phyloP scores from a whole-genome alignment of 2,888 invertebrate genomes.

The Platypus cylindrus region DNA sequence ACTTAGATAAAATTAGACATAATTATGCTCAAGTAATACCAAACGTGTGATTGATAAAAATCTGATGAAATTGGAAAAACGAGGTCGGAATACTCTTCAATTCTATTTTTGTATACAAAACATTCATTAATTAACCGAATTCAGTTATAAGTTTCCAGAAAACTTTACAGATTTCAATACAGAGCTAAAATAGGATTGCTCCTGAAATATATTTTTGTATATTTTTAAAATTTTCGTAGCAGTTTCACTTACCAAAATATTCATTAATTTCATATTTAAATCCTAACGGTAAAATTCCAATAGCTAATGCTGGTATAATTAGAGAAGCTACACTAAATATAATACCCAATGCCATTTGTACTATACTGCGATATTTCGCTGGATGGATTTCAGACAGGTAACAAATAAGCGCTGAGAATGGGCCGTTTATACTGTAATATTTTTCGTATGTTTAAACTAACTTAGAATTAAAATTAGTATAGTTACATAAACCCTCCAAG shows the following conservation, averaged over 20 bases:
- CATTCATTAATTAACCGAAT: no score
- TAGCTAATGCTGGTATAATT: constrained; percentile 56
- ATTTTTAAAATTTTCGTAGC: not conserved
- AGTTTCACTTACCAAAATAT: constrained; percentile 18
- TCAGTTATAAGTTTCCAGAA: no score
- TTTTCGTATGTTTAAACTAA: not conserved
- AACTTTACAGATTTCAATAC: no score
- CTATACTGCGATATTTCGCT: constrained; percentile 47
- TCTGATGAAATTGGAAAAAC: no score
- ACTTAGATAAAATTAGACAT: no score
- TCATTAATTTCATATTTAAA: constrained; percentile 16
- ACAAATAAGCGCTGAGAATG: constrained; percentile 58
- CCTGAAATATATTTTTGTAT: no score
- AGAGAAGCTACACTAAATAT: constrained; percentile 52
- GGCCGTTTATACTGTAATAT: constrained; percentile 47
- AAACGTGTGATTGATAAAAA: no score
- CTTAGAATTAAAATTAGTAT: constrained; percentile 1
- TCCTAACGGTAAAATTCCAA: constrained; percentile 52
- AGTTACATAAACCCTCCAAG: constrained; percentile 63
- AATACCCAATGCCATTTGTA: constrained; percentile 53
- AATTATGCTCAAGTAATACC: no score
- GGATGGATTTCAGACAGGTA: constrained; percentile 65
- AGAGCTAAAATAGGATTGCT: no score
- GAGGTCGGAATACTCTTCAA: no score
- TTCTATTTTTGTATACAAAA: no score